Conservation (phyloP, 2,888 invertebrate species). For the Nezara viridula region DNA sequence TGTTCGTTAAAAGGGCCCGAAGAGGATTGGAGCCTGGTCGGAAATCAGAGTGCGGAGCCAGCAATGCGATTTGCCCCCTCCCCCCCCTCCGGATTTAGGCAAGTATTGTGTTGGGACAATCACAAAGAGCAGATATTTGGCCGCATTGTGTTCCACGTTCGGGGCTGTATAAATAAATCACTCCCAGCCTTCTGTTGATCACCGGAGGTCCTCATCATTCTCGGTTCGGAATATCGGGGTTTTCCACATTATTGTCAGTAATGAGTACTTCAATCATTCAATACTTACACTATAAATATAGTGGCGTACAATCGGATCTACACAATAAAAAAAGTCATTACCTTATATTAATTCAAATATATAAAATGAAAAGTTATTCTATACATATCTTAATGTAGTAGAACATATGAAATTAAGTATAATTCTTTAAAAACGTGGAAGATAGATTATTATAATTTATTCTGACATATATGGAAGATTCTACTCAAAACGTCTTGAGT, state of each 20-base stretch:
- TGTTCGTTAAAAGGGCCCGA: background rate
- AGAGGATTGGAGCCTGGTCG: background rate
- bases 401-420: no score
- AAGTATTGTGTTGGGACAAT: slow-evolving; percentile 9
- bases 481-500: no score
- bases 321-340: no score
- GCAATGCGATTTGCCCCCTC: background rate
- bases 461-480: no score
- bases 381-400: no score
- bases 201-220: background rate
- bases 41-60: background rate
- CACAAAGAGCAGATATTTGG: background rate
- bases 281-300: no score
- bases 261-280: no score
- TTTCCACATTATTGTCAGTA: background rate
- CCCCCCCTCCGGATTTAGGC: background rate
- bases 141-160: background rate
- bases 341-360: no score
- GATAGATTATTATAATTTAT: no score
- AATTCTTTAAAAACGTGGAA: no score
- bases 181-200: background rate
- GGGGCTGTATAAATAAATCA: slow-evolving; percentile 1
- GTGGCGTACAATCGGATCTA: no score
- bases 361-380: no score
- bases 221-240: background rate